These are phyloP conservation scores for Shargacucullia verbasci DNA, from an alignment of 2,888 invertebrate genomes.

Conservation along the genomic window DNA sequence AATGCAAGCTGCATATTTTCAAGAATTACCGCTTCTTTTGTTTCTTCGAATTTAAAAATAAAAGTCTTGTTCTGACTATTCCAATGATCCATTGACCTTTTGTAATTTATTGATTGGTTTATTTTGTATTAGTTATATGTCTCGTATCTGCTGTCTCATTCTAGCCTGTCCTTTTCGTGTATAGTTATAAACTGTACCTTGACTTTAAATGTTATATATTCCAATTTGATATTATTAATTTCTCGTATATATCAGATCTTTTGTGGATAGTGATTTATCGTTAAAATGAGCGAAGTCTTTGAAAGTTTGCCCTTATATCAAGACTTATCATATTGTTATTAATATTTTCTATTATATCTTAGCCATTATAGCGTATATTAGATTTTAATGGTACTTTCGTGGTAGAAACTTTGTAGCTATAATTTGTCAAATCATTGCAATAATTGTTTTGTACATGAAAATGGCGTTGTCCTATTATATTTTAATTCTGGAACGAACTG, in stretches of 20 bases:
- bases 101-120: too few relatives aligned
- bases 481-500: constrained; percentile 16
- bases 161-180: too few relatives aligned
- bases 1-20: not conserved
- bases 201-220: not conserved
- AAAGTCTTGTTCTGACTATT: too few relatives aligned
- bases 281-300: constrained; percentile 35
- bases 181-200: too few relatives aligned
- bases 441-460: constrained; percentile 9
- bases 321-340: constrained; percentile 31
- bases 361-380: not conserved
- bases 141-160: too few relatives aligned
- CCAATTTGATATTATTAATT: constrained; percentile 2
- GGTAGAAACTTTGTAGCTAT: constrained; percentile 18
- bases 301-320: constrained; percentile 8
- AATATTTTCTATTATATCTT: constrained; percentile 16
- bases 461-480: constrained; percentile 19
- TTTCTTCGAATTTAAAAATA: constrained; percentile 10
- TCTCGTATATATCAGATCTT: constrained; percentile 1
- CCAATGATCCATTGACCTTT: too few relatives aligned
- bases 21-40: not conserved
- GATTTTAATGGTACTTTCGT: not conserved
- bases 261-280: constrained; percentile 3
- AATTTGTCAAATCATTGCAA: constrained; percentile 21
- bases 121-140: too few relatives aligned